phyloP scores from a whole-genome alignment of 2,113 vertebrate genomes.

The Emydura subglobosa region DNA sequence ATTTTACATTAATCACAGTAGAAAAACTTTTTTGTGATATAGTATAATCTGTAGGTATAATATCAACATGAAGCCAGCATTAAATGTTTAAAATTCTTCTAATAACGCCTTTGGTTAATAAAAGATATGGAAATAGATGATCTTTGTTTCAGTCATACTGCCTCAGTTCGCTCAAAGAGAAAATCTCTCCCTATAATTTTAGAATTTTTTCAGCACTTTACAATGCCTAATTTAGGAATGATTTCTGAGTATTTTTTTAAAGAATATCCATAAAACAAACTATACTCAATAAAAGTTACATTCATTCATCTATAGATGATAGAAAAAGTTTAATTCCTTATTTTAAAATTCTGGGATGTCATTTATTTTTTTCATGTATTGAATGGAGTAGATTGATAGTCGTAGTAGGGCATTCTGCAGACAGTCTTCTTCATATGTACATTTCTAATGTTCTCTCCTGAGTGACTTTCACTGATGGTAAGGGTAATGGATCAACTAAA shows the following conservation, averaged over 20 bases:
- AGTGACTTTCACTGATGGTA: neutral
- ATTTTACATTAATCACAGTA: neutral
- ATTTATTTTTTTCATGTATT: neutral
- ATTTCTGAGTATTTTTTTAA: neutral
- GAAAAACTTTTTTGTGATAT: neutral
- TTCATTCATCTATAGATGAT: neutral
- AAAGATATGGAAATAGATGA: fast-evolving
- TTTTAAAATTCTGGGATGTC: neutral
- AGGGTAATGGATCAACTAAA: neutral
- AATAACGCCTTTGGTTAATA: neutral
- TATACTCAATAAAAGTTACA: neutral
- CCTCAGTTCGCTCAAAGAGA: neutral
- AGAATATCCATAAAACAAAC: neutral
- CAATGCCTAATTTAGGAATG: fast-evolving
- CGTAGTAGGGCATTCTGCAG: neutral
- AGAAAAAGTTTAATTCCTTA: neutral
- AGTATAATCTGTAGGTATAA: neutral
- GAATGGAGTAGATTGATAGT: neutral
- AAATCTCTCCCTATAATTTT: neutral
- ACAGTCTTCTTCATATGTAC: neutral
- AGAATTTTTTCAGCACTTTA: neutral
- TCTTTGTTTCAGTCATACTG: neutral
- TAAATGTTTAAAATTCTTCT: neutral
- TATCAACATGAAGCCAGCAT: neutral
- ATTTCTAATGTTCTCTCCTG: neutral